Base-by-base conservation (phyloP, 2,113 vertebrate genomes). In the Macrotus californicus region DNA sequence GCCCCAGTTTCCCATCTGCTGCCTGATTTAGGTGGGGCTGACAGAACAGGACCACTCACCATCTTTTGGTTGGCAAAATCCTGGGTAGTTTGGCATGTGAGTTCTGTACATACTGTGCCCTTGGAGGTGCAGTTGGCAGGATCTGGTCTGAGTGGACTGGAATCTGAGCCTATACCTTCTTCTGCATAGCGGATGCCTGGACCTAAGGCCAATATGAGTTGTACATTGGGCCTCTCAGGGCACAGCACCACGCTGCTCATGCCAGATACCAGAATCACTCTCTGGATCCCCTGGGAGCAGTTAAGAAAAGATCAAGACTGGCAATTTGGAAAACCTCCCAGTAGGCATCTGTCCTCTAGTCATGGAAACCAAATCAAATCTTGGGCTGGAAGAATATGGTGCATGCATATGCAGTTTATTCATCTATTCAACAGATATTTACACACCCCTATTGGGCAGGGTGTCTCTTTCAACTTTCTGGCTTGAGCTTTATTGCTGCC, bases 221-320 rank as follows among this genome's bases (percentile, higher is more conserved):
- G 43, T 2, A 11, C 84, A 14, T 24, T 89, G 69, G 69, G 22
- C 43, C 19, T 87, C 67, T 84, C 66, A 5, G 92, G 91, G 93
- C 88, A 94, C 46, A 41, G 75, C 48, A 89, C 96, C 94, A 95
- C 3, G 2, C 16, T 52, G 26, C 86, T 93, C 22, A 19, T 80
- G 91, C 94, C 96, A 97, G 91, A 94, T n/a, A 87, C 70, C 95
- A 95, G 92, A 95, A 50, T 93, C 88, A 76, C 39, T 96, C 73
- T 80, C 67, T 77, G 54, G 88, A 72, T 91, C 95, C 88, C 89
- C 52, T 31, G 46, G 79, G 93, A 92, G 56, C 69, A 91, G 83
- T 97, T 97, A 96, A 96, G 93, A 87, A 96, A 94, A 94, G 86
- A 97, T 95, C 96, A 97, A 96, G 94, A 95, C 73, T 88, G 94